These are phyloP conservation scores for Anabas testudineus DNA, from an alignment of 2,797 vertebrate species.

Conservation along the genomic window DNA sequence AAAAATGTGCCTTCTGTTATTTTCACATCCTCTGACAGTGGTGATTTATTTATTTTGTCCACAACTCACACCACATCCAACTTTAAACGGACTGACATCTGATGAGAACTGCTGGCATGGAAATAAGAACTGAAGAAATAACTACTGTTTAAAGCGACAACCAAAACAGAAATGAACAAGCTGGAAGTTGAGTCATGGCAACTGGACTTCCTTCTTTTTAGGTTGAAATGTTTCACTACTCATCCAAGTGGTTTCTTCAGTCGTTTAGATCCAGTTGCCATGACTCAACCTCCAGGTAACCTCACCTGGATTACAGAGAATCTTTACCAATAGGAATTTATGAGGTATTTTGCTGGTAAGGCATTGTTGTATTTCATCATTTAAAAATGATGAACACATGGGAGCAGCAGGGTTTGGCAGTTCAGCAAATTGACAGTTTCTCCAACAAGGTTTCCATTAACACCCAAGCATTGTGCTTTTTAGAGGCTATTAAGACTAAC, in stretches of 20 bases:
- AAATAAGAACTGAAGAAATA: constrained; percentile 1
- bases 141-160: not conserved
- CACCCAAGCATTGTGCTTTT: not conserved
- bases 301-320: too few relatives aligned
- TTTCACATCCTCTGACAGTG: constrained; percentile 64
- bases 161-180: constrained; percentile 22
- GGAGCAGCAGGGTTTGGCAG: not conserved
- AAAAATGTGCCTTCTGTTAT: constrained; percentile 46
- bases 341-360: not conserved
- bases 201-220: too few relatives aligned
- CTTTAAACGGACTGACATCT: not conserved
- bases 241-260: too few relatives aligned
- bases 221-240: too few relatives aligned
- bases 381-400: constrained; percentile 13
- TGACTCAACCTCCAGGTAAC: too few relatives aligned
- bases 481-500: not conserved
- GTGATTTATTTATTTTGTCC: constrained; percentile 16
- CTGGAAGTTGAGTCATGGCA: too few relatives aligned
- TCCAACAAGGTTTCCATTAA: constrained; percentile 3
- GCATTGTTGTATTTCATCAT: not conserved
- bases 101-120: not conserved
- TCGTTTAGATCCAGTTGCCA: too few relatives aligned
- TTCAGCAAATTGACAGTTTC: constrained; percentile 1
- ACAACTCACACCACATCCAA: not conserved
- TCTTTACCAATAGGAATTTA: too few relatives aligned